Conservation (phyloP, 2,113 vertebrate genomes). For the Balaeniceps rex region DNA sequence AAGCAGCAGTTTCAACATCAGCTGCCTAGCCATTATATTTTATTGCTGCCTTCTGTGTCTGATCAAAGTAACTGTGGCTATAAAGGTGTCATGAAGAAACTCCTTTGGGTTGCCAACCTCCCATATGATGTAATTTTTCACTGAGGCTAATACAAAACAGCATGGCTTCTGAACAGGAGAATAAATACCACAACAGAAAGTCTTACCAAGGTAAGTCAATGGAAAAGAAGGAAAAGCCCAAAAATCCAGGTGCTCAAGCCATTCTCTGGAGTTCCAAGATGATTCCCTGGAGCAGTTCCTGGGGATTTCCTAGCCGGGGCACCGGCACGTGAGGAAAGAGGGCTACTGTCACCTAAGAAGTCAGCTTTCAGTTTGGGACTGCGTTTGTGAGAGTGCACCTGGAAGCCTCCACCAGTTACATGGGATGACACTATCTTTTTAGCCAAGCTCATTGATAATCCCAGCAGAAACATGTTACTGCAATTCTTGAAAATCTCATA, state of each 20-base stretch:
- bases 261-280: not conserved
- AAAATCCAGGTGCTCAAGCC: not conserved
- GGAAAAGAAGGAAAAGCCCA: not conserved
- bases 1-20: not conserved
- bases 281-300: not conserved
- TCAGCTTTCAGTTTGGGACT: not conserved
- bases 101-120: not conserved
- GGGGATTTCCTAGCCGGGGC: not conserved
- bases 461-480: not conserved
- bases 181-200: not conserved
- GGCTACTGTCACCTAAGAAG: not conserved
- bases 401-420: not conserved
- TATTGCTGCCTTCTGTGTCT: not conserved
- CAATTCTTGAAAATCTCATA: not conserved
- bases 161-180: not conserved
- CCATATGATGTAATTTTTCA: not conserved
- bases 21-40: not conserved
- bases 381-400: not conserved
- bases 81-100: not conserved
- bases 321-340: not conserved
- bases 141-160: not conserved
- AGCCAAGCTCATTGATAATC: not conserved
- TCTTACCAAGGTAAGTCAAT: not conserved
- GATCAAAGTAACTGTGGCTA: not conserved
- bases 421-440: not conserved